These are phyloP conservation scores for Drosophila aldrichi DNA, from an alignment of 2,888 invertebrate genomes.

Conservation along the genomic window DNA sequence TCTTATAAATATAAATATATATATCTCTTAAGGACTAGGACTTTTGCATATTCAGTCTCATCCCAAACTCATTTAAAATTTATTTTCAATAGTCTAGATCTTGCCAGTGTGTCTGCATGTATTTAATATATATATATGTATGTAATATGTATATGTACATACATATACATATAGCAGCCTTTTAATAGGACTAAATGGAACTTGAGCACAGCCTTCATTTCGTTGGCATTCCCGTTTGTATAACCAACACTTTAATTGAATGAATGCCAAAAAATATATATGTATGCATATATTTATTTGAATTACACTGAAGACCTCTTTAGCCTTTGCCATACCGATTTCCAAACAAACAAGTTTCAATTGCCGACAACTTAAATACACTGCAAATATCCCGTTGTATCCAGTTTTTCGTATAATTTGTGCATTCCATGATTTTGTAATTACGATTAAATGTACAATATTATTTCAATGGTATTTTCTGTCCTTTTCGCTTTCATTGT, in stretches of 20 bases:
- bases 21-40: too few relatives aligned
- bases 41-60: too few relatives aligned
- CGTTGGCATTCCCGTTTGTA: background rate
- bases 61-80: too few relatives aligned
- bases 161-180: background rate
- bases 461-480: constrained; percentile 63
- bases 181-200: background rate
- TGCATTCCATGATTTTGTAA: constrained; percentile 71
- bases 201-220: background rate
- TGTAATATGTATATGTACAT: too few relatives aligned
- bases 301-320: constrained; percentile 1
- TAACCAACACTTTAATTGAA: background rate
- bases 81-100: too few relatives aligned
- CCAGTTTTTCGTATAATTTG: constrained; percentile 46
- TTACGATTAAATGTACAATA: constrained; percentile 69
- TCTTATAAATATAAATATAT: too few relatives aligned
- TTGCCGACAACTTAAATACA: constrained; percentile 33
- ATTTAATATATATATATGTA: too few relatives aligned
- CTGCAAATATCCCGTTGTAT: constrained; percentile 46
- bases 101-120: too few relatives aligned
- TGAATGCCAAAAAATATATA: background rate
- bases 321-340: too few relatives aligned
- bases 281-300: background rate
- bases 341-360: constrained; percentile 36
- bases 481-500: constrained; percentile 42